phyloP scores from a whole-genome alignment of 2,113 vertebrate species.

The Chaetops frenatus region DNA sequence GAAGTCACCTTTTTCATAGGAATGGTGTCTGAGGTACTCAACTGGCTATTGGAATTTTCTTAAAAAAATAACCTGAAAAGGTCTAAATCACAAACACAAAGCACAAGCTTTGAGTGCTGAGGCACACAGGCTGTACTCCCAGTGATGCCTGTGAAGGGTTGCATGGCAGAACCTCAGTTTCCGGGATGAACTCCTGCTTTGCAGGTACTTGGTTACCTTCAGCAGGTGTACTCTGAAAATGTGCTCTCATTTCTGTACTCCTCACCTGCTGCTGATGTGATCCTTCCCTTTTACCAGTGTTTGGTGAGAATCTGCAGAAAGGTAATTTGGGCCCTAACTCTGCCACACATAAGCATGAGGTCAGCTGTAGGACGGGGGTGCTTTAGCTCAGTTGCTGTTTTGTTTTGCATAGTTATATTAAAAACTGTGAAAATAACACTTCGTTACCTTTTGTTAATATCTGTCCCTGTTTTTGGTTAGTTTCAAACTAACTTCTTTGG shows the following conservation, averaged over 20 bases:
- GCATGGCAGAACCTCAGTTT: neutral
- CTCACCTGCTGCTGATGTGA: neutral
- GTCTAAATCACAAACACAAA: neutral
- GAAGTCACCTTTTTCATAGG: neutral
- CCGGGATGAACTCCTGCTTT: neutral
- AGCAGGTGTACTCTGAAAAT: neutral
- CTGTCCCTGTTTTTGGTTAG: neutral
- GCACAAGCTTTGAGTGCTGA: neutral
- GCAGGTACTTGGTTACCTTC: neutral
- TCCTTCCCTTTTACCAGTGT: neutral
- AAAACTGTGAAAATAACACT: neutral
- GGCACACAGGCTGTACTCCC: rapidly evolving
- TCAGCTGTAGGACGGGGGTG: neutral
- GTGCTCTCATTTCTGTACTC: neutral
- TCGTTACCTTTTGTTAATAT: neutral
- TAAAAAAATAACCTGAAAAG: neutral
- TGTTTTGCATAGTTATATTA: neutral
- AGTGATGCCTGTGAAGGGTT: neutral
- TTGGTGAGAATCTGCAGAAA: neutral
- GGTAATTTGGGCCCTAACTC: neutral
- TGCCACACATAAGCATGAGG: neutral
- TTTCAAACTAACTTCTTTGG: neutral
- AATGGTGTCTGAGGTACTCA: neutral
- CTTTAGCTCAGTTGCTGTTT: neutral
- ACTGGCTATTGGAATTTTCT: neutral